Conservation (phyloP, 2,888 invertebrate species). For the Bibio marci region DNA sequence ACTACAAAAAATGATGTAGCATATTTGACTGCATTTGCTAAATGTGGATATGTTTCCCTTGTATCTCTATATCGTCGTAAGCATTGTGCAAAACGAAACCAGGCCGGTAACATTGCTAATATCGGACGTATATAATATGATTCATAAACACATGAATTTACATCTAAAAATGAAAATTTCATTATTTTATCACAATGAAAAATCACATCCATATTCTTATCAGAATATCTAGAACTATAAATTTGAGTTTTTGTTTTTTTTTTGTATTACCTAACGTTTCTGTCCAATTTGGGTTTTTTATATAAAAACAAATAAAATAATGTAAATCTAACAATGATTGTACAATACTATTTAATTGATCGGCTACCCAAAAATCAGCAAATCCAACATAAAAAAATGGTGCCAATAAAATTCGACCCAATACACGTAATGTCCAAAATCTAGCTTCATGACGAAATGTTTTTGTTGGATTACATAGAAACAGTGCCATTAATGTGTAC, state of each 20-base stretch:
- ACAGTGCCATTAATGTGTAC: constrained; percentile 44
- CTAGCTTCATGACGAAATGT: constrained; percentile 59
- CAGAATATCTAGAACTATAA: neutral
- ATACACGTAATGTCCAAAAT: constrained; percentile 45
- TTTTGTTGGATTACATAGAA: constrained; percentile 58
- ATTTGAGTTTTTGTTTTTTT: neutral
- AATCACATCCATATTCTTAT: neutral
- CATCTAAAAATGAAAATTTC: constrained; percentile 22
- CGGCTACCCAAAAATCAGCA: constrained; percentile 76
- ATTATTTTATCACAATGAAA: neutral
- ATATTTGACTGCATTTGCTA: constrained; percentile 79
- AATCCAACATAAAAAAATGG: constrained; percentile 65
- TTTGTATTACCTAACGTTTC: constrained; percentile 22
- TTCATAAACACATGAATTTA: constrained; percentile 31
- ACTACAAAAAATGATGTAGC: constrained; percentile 78
- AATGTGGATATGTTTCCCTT: constrained; percentile 59
- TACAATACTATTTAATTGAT: constrained; percentile 64
- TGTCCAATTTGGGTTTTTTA: constrained; percentile 39
- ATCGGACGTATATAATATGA: constrained; percentile 38
- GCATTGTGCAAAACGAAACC: constrained; percentile 75
- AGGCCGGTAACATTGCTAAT: constrained; percentile 64
- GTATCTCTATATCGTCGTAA: constrained; percentile 66
- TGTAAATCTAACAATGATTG: constrained; percentile 63
- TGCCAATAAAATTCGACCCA: constrained; percentile 47
- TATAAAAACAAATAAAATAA: constrained; percentile 62